Evolutionary conservation across 2,113 vertebrate species (phyloP).

Genomic region (Plestiodon gilberti): DNA sequence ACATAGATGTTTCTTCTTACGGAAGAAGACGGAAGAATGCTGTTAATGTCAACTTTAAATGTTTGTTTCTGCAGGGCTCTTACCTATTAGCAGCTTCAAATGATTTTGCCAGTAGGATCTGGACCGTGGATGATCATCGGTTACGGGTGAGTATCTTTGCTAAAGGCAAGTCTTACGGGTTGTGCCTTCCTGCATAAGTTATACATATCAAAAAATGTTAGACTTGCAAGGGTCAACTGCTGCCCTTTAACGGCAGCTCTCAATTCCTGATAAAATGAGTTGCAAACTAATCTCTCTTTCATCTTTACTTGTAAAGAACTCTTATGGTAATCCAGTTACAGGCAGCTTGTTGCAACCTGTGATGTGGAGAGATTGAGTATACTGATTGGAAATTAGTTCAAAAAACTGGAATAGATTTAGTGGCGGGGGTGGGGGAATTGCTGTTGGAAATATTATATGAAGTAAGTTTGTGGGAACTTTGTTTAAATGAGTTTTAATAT

Average conservation of each 20-base stretch:
- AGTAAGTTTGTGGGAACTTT: background rate
- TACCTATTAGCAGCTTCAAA: slow-evolving; percentile 95
- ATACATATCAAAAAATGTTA: background rate
- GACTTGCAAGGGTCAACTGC: background rate
- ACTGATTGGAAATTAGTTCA: background rate
- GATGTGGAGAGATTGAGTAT: background rate
- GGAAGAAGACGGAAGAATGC: background rate
- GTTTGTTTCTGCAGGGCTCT: slow-evolving; percentile 82
- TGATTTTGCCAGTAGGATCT: slow-evolving; percentile 97
- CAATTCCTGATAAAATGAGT: background rate
- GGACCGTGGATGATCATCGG: slow-evolving; percentile 96
- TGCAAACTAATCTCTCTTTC: background rate
- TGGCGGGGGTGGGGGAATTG: background rate
- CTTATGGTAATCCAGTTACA: background rate
- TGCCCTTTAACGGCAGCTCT: background rate
- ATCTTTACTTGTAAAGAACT: background rate
- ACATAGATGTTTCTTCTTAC: background rate
- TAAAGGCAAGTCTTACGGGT: background rate
- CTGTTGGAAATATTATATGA: background rate
- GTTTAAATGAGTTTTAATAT: background rate
- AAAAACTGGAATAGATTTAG: background rate
- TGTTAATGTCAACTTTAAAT: slow-evolving; percentile 19
- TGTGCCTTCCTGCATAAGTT: background rate
- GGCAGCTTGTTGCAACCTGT: slow-evolving; percentile 6
- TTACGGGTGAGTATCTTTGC: slow-evolving; percentile 83